These are phyloP conservation scores for Drosophila leonis DNA, from an alignment of 2,888 invertebrate species.

Conservation along the genomic window DNA sequence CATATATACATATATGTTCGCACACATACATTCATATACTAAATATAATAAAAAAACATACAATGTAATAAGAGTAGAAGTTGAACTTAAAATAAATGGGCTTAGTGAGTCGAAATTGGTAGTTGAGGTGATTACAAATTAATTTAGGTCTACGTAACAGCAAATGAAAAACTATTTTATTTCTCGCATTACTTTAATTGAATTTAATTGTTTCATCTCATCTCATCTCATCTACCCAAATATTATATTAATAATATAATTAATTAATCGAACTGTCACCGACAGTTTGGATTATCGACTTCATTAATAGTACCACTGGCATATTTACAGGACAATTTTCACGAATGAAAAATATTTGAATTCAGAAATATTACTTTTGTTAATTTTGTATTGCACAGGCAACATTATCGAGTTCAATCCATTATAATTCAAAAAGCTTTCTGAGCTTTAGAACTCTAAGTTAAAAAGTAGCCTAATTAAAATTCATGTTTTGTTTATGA, in stretches of 20 bases:
- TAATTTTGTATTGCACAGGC: background rate
- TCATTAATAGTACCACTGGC: background rate
- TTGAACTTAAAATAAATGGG: constrained; percentile 9
- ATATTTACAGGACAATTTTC: background rate
- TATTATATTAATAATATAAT: background rate
- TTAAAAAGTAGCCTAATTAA: background rate
- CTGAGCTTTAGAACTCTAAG: background rate
- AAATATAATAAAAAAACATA: background rate
- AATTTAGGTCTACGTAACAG: background rate
- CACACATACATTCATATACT: constrained; percentile 18
- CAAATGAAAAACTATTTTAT: background rate
- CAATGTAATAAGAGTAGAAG: background rate
- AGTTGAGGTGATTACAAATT: background rate
- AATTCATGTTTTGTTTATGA: background rate
- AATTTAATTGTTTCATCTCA: background rate
- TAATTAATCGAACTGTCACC: background rate
- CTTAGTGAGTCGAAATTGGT: background rate
- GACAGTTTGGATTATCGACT: background rate
- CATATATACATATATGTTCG: constrained; percentile 17
- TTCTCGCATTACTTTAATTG: background rate
- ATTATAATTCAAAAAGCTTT: background rate
- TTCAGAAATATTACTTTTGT: background rate
- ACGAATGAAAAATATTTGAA: background rate
- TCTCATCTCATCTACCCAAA: background rate
- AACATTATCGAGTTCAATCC: background rate